Percentiles rank a stretch among this genome's conserved stretches.
Conservation (phyloP, 2,888 invertebrate genomes). For the Criorhina ranunculi region DNA sequence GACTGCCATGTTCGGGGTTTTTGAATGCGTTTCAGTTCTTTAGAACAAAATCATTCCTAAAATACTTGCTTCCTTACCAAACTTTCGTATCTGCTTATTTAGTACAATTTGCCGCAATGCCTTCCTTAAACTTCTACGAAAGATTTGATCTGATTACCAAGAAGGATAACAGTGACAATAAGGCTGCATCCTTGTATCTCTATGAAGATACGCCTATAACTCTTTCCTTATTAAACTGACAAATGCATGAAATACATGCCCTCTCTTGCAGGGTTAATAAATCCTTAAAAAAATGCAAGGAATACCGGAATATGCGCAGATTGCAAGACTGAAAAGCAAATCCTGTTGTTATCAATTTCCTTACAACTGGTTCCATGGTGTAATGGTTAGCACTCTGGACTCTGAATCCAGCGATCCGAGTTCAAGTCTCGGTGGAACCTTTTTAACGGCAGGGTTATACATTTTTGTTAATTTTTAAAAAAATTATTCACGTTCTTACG, state of each 20-base stretch:
- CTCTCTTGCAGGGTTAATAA: not conserved
- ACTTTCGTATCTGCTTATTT: too few species aligned
- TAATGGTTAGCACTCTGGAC: slow-evolving; percentile 83
- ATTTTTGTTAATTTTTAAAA: not conserved
- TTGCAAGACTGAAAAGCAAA: slow-evolving; percentile 18
- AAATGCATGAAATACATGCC: not conserved
- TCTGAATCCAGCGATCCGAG: slow-evolving; percentile 83
- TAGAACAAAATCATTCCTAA: too few species aligned
- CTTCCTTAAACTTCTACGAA: too few species aligned
- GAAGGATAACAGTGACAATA: too few species aligned
- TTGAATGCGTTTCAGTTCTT: too few species aligned
- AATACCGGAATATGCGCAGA: slow-evolving; percentile 17
- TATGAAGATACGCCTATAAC: too few species aligned
- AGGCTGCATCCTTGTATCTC: too few species aligned
- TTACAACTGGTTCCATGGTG: slow-evolving; percentile 81
- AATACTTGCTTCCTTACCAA: too few species aligned
- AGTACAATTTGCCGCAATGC: too few species aligned
- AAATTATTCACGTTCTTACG: too few species aligned
- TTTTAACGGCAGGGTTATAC: not conserved
- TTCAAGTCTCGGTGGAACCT: slow-evolving; percentile 83
- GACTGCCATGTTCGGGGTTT: too few species aligned
- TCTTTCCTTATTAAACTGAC: not conserved
- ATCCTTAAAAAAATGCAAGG: slow-evolving; percentile 6
- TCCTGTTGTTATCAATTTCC: not conserved
- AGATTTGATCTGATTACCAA: too few species aligned